Evolutionary conservation across 2,113 vertebrate species (phyloP).

Genomic region (Sakesphorus luctuosus): DNA sequence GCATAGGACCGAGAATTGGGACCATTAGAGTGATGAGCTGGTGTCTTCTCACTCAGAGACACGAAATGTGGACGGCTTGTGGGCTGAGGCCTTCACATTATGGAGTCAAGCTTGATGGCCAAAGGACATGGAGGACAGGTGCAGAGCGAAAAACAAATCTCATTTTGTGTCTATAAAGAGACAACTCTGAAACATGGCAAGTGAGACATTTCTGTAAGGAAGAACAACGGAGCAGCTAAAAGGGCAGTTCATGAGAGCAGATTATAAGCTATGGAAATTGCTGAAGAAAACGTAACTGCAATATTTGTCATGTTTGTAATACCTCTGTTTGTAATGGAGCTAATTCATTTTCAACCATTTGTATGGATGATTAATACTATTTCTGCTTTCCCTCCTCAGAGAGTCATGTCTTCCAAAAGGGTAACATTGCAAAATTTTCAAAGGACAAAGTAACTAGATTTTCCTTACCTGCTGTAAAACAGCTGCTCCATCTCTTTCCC

Average conservation of each 20-base stretch:
- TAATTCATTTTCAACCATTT: background rate
- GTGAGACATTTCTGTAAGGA: background rate
- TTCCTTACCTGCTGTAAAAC: background rate
- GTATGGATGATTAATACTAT: background rate
- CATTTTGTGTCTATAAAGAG: background rate
- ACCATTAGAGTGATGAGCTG: background rate
- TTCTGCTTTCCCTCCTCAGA: background rate
- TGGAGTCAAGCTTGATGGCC: background rate
- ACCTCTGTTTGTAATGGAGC: background rate
- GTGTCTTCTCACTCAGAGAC: background rate
- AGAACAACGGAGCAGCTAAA: background rate
- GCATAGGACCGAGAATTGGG: background rate
- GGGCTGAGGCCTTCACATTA: background rate
- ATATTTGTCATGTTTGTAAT: background rate
- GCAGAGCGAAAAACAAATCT: background rate
- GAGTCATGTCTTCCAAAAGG: background rate
- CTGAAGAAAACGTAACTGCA: background rate
- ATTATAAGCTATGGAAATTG: background rate
- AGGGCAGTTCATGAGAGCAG: background rate
- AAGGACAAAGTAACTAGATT: background rate
- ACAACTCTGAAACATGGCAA: background rate
- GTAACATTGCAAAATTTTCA: background rate
- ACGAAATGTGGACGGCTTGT: background rate
- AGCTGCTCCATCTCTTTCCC: background rate
- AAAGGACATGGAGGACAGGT: background rate